Evolutionary conservation across 2,113 vertebrate species (phyloP), one percentile per base, ranked within the genome.

Genomic region (Poeciliopsis occidentalis): DNA sequence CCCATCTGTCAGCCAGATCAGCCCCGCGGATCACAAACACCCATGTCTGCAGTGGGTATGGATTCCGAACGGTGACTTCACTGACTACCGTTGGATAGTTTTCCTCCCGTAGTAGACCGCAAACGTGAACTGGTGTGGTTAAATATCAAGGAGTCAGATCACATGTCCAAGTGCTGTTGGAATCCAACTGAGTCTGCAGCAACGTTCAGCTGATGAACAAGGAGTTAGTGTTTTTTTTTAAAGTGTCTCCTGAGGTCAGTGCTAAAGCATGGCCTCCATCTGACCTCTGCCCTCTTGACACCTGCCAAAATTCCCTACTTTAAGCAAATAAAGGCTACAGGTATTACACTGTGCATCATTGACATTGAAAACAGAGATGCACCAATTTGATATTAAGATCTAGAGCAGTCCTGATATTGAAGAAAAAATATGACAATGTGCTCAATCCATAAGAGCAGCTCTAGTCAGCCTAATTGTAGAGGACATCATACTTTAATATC

Each of bases 1-100:
- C 80, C 89, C 87, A 91, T 90, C 87, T 92, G 89, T 88, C 61
- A 7, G 74, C 75, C 83, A 85, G 88, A 91, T 91, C 90, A 88
- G 83, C 86, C 80, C 74, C 75, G 80, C 51, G 24, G 83, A 86
- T 87, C 86, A 80, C 74, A 76, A 78, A 73, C 73, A 75, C 71
- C 2, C 6, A 73, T 68, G 79, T 65, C 77, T 84, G 67, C 41
- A 29, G 60, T 30, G 57, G 76, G 71, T 73, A 72, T 63, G 39
- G 69, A 66, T 60, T 71, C 65, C 41, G 41, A 64, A 78, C 62
- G 41, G n/a, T 34, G 51, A 34, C 61, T 60, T 61, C 72, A 71
- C 41, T 26, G 64, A 67, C 10, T 77, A 22, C 10, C 47, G n/a
- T 26, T 54, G 80, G 75, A 81, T 88, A 64, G 72, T 71, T 74